phyloP scores from a whole-genome alignment of 35 echinoderm and acorn worm species.

The Holothuria glaberrima region DNA sequence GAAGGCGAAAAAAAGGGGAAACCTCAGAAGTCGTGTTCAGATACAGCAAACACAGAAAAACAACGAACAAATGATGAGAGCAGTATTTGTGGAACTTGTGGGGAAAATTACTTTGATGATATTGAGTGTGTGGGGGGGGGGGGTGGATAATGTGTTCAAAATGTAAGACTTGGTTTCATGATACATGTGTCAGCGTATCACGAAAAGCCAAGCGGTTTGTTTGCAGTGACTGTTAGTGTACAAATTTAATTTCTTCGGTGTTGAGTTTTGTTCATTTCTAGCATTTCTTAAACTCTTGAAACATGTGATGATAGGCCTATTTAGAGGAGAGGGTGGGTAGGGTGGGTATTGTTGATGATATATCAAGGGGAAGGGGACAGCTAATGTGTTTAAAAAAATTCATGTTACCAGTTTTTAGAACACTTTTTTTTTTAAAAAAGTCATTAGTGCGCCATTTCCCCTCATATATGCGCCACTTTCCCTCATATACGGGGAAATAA shows the following conservation, averaged over 20 bases:
- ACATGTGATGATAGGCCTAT: constrained; percentile 55
- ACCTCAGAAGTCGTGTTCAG: constrained; percentile 38
- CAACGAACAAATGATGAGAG: constrained; percentile 3
- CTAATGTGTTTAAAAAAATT: too few species aligned
- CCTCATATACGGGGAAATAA: constrained; percentile 46
- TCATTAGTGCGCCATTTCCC: constrained; percentile 40
- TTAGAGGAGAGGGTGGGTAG: constrained; percentile 14
- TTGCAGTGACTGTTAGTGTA: constrained; percentile 22
- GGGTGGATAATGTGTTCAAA: constrained; percentile 2
- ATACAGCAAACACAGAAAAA: constrained; percentile 20
- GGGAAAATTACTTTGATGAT: constrained; percentile 26
- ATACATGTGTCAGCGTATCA: constrained; percentile 13
- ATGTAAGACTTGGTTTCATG: constrained; percentile 17
- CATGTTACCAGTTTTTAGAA: too few species aligned
- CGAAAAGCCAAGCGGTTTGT: constrained; percentile 25
- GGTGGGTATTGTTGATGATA: too few species aligned
- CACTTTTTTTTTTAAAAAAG: too few species aligned
- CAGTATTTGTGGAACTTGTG: constrained; percentile 14
- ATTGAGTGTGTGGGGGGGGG: background rate
- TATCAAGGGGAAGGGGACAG: too few species aligned
- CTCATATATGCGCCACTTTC: constrained; percentile 25
- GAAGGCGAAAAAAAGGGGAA: constrained; percentile 27
- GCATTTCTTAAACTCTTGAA: constrained; percentile 49
- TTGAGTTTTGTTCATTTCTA: background rate
- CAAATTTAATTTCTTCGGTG: background rate